These are phyloP conservation scores for Agrypnus murinus DNA, from an alignment of 2,888 invertebrate genomes.

Conservation along the genomic window DNA sequence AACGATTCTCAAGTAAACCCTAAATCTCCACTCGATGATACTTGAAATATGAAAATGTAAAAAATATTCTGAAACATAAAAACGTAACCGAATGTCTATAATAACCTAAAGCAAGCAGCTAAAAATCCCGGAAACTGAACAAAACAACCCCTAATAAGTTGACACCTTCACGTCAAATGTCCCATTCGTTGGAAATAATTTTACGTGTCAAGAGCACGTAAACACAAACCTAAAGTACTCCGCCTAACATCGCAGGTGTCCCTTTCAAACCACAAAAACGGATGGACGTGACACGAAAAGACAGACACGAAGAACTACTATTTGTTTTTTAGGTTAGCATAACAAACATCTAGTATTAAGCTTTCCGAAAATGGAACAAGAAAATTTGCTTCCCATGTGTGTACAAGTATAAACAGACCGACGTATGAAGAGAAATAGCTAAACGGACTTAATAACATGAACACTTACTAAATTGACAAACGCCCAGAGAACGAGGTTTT, in stretches of 20 bases:
- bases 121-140: background rate
- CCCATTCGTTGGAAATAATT: slow-evolving; percentile 15
- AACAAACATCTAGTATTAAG: background rate
- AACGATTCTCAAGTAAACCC: slow-evolving; percentile 1
- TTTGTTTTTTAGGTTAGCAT: background rate
- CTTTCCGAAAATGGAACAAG: background rate
- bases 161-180: background rate
- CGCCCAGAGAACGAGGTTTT: too few species aligned
- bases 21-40: background rate
- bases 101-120: background rate
- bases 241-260: slow-evolving; percentile 14
- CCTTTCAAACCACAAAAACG: slow-evolving; percentile 19
- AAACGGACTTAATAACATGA: too few species aligned
- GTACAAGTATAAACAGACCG: too few species aligned
- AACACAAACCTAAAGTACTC: slow-evolving; percentile 21
- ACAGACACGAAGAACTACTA: background rate
- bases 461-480: too few species aligned
- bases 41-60: background rate
- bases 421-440: too few species aligned
- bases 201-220: slow-evolving; percentile 14
- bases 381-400: background rate
- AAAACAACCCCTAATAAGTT: slow-evolving; percentile 1
- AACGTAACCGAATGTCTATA: too few species aligned
- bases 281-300: slow-evolving; percentile 23
- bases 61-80: too few species aligned